Conservation (phyloP, 2,113 vertebrate species). For the Chiloscyllium plagiosum region DNA sequence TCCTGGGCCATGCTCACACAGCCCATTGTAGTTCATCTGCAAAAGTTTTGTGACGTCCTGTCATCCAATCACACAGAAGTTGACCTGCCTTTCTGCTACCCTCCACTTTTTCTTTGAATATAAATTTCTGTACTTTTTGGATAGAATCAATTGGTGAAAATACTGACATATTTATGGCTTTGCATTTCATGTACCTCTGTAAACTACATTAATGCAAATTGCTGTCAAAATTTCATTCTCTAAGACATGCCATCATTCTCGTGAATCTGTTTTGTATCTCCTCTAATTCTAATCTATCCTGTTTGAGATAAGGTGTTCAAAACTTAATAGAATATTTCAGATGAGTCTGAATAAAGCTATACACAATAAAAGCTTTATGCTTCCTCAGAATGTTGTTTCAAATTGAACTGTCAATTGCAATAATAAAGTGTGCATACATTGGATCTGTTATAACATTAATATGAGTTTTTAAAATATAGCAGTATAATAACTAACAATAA, state of each 20-base stretch:
- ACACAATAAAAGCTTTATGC: not conserved
- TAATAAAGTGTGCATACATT: not conserved
- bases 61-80: too few relatives aligned
- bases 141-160: too few relatives aligned
- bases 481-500: not conserved
- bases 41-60: too few relatives aligned
- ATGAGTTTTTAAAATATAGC: not conserved
- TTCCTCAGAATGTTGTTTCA: not conserved
- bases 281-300: not conserved
- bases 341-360: not conserved
- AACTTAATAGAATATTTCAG: not conserved
- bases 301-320: not conserved
- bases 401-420: not conserved
- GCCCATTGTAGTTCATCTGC: too few relatives aligned
- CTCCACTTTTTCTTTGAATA: too few relatives aligned
- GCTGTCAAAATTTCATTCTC: not conserved
- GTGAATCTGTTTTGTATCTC: not conserved
- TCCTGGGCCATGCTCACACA: too few relatives aligned
- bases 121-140: too few relatives aligned
- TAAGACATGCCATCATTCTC: not conserved
- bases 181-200: too few relatives aligned
- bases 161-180: too few relatives aligned
- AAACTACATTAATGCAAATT: not conserved
- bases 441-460: not conserved
- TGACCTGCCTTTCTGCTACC: too few relatives aligned